Evolutionary conservation across 2,888 invertebrate species (phyloP), one percentile per base, ranked within the genome.

Genomic region (Nomada lathburiana): DNA sequence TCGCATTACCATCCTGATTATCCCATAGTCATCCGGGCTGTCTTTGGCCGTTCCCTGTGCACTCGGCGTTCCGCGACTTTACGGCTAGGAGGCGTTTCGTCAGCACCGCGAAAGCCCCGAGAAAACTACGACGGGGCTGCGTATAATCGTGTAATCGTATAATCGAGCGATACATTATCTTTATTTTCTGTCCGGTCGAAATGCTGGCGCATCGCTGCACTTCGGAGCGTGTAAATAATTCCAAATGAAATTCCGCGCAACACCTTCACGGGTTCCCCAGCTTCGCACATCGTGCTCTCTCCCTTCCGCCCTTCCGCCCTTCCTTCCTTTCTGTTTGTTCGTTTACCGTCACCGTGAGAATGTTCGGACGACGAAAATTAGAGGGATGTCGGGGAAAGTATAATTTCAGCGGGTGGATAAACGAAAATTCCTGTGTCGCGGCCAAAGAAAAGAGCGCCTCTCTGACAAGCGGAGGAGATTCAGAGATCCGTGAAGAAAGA

Each of bases 1-100:
- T 85, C 86, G 89, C 89, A 90, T 91, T 91, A 91, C 90, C 91
- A 90, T 91, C 90, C 89, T 91, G 92, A 92, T 92, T 91, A 91
- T 91, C 91, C 89, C 83, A 83, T 80, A 83, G 77, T 73, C 80
- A 71, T 88, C 73, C 80, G 26, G 80, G 60, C 75, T 65, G 75
- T 76, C 78, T 77, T 60, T 80, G 75, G 29, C 50, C 79, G 68
- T 60, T 57, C 63, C 10, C 71, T 52, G 44, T 71, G 74, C 60
- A 7, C 16, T 23, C 57, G 26, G 26, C n/a, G 72, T 67, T 60
- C 59, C 76, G 65, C 53, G 69, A 73, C 73, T 59, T 52, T 47
- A n/a, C 76, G 57, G 57, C 36, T 0, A 0, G 36, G 7, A 36
- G 7, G 36, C 36, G 36, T 36, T 82, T 79, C 80, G 80, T 80